phyloP scores from a whole-genome alignment of 2,113 vertebrate species.

The Thomomys bottae region DNA sequence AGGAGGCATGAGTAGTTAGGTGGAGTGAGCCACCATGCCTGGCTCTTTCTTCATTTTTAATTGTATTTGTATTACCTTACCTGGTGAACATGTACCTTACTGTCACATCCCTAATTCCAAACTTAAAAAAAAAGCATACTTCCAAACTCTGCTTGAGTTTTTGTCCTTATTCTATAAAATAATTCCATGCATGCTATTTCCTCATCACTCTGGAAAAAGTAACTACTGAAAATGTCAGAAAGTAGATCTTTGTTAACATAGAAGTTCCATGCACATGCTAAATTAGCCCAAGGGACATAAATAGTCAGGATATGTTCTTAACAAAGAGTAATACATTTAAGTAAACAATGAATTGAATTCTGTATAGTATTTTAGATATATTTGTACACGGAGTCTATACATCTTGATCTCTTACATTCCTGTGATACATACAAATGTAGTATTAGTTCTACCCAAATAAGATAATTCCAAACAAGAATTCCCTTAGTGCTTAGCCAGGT shows the following conservation, averaged over 20 bases:
- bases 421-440: too few relatives aligned
- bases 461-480: neutral
- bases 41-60: too few relatives aligned
- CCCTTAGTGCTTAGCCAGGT: neutral
- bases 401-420: too few relatives aligned
- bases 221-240: conserved; percentile 8
- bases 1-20: too few relatives aligned
- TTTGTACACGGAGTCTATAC: too few relatives aligned
- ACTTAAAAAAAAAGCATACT: neutral
- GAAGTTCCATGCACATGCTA: neutral
- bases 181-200: neutral
- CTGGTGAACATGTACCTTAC: neutral
- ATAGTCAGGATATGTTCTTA: neutral
- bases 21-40: too few relatives aligned
- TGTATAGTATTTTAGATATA: too few relatives aligned
- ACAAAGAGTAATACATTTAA: neutral
- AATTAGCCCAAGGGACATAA: neutral
- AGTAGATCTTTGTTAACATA: neutral
- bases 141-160: neutral
- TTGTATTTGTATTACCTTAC: neutral
- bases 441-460: too few relatives aligned
- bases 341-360: neutral
- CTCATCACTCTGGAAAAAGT: conserved; percentile 4
- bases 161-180: conserved; percentile 48
- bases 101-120: conserved; percentile 24